Base-by-base conservation (phyloP, 2,888 invertebrate species). In the Cabera pusaria region DNA sequence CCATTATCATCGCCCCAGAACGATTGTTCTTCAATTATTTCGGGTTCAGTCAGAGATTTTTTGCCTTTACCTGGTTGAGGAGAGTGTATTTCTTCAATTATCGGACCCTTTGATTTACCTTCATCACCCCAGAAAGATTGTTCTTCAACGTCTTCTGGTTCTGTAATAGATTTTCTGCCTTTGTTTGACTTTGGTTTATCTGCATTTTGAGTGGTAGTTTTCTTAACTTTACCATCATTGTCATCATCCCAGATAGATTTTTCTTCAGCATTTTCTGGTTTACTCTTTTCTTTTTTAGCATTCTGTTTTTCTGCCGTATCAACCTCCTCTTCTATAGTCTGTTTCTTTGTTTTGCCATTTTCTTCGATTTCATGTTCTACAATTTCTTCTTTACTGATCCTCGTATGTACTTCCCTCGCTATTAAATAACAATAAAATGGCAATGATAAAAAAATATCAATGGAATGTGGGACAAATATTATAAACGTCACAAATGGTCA, bases 351-450 rank as follows among this genome's bases (percentile, higher is more conserved):
- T 49, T 71, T 74, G 35, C 45, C 56, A 33, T 77, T 73, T 10
- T 77, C 90, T 50, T 91, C 87, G 31, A 90, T 65, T 47, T 90
- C 77, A 56, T 80, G 85, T 72, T 91, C 90, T 52, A 83, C 60
- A 46, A 83, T 69, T 22, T 81, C 67, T 76, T 90, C 87, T 58
- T 79, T 88, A 58, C 72, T 78, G 58, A 88, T 74, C 57, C 80
- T 82, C 64, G 86, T 78, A 74, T 82, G 86, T 64, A 89, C 78
- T 84, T 90, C 89, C 77, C 73, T 87, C 43, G 90, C 90, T 90
- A 73, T 72, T 50, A 25, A 66, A 59, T 66, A 66, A 71, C 37
- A 64, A 71, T 41, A 49, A 44, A 46, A 26, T 49, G 44, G 42
- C 34, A 45, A 48, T 38, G 32, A 40, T 40, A 33, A 40, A 50